Base-by-base conservation (phyloP, 2,888 invertebrate genomes). In the Nasonia oneida region DNA sequence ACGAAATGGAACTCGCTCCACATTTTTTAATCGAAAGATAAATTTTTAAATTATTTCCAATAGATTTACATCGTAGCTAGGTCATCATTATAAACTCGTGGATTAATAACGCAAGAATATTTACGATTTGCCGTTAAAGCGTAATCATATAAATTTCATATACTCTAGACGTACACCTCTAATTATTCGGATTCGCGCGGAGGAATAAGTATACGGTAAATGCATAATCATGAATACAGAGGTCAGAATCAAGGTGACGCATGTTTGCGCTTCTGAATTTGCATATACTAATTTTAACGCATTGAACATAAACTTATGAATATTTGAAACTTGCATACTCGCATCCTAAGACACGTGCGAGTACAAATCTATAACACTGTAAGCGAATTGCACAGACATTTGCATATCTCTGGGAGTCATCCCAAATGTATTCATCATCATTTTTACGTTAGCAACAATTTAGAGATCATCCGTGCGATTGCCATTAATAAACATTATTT, bases 221-320 rank as follows among this genome's bases (percentile, higher is more conserved):
- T 67, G 67, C 67, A 67, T 33, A 67, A 67, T 33, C 67, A 67
- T 67, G 67, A 67, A 67, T 67, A 33, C 33, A 29, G 29, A 67
- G 33, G 67, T 67, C 67, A 67, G 67, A 67, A 29, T 67, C 29
- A 67, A 67, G 67, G n/a, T 29, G 67, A 29, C 67, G 67, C 67
- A 12, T 33, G 67, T 33, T 67, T 67, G 67, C 67, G 5, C 67
- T 33, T 67, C 33, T 4, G 67, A 29, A 67, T 67, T 67, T 67
- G 14, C 67, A 67, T 61, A 61, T 29, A 29, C 67, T 67, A 67
- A 67, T 67, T 67, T 64, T 67, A 67, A 29, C 33, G 14, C 67
- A 33, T 14, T 67, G 6, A 67, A 15, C 67, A 67, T 33, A 67
- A 67, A 67, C 33, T 33, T 67, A 29, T 67, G 67, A n/a, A 67